phyloP scores from a whole-genome alignment of 1,140 invertebrate species.

The Dendrolimus punctatus region DNA sequence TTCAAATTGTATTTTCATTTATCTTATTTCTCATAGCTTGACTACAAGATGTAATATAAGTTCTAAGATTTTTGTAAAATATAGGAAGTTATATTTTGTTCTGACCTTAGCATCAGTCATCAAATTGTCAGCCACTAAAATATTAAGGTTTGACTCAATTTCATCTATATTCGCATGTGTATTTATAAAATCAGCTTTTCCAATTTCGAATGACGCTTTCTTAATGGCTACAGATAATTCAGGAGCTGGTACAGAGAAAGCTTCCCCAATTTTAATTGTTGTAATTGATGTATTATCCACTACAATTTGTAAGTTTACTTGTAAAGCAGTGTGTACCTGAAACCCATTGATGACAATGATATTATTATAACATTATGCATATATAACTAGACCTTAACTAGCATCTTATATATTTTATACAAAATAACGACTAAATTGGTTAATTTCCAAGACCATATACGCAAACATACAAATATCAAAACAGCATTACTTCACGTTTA shows the following conservation, averaged over 20 bases:
- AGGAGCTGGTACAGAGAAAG: slow-evolving; percentile 5
- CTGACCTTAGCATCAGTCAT: slow-evolving; percentile 10
- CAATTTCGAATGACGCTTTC: slow-evolving; percentile 6
- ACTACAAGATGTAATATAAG: neutral
- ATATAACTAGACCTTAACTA: too few relatives aligned
- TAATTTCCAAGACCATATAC: too few relatives aligned
- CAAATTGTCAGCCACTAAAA: slow-evolving; percentile 12
- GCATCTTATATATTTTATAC: too few relatives aligned
- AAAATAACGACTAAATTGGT: too few relatives aligned
- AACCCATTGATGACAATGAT: neutral
- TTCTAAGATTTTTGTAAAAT: neutral
- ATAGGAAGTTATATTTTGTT: neutral
- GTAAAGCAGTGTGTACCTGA: slow-evolving; percentile 18
- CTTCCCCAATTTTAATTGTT: slow-evolving; percentile 12
- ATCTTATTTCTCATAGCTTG: neutral
- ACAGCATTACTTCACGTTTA: too few relatives aligned
- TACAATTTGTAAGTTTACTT: slow-evolving; percentile 19
- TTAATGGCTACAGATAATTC: slow-evolving; percentile 7
- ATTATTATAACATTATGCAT: too few relatives aligned
- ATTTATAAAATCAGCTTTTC: slow-evolving; percentile 2
- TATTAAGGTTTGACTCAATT: slow-evolving; percentile 6
- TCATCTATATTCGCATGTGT: slow-evolving; percentile 5
- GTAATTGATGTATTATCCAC: slow-evolving; percentile 13
- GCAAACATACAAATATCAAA: too few relatives aligned
- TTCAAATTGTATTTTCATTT: neutral